Conservation (phyloP, 2,113 vertebrate species). For the Limnothrissa miodon region DNA sequence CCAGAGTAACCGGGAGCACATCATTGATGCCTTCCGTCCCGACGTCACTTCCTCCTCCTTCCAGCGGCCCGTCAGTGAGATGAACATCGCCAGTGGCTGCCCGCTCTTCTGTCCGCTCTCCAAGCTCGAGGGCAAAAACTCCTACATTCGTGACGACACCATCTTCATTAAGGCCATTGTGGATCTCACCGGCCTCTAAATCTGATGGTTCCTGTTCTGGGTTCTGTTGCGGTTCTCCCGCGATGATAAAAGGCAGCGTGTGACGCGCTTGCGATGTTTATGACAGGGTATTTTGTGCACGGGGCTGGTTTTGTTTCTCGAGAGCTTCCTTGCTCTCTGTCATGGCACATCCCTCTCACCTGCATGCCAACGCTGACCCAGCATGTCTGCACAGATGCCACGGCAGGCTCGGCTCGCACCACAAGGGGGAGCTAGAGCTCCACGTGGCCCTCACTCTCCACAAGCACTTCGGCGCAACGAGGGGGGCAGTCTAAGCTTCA, state of each 20-base stretch:
- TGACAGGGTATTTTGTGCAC: conserved; percentile 3
- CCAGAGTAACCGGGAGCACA: conserved; percentile 94
- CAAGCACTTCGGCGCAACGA: background rate
- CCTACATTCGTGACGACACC: conserved; percentile 91
- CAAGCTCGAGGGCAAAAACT: conserved; percentile 88
- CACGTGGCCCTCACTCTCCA: background rate
- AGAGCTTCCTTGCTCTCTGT: background rate
- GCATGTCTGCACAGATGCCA: conserved; percentile 8
- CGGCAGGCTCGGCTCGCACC: background rate
- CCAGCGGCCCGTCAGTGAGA: conserved; percentile 88
- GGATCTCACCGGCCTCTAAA: conserved; percentile 90
- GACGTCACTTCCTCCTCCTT: conserved; percentile 92
- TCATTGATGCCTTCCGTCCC: conserved; percentile 93
- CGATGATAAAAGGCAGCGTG: background rate
- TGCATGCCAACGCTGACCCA: conserved; percentile 2
- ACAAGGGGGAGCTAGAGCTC: conserved; percentile 19
- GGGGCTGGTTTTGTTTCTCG: background rate
- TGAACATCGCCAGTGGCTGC: conserved; percentile 98
- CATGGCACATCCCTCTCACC: conserved; percentile 7
- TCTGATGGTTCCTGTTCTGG: background rate
- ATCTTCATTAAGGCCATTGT: conserved; percentile 98
- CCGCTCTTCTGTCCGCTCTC: conserved; percentile 94
- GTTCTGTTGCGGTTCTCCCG: background rate
- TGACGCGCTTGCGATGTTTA: background rate
- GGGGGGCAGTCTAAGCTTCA: background rate